Conservation (phyloP, 2,888 invertebrate genomes). For the Bhutanitis thaidina region DNA sequence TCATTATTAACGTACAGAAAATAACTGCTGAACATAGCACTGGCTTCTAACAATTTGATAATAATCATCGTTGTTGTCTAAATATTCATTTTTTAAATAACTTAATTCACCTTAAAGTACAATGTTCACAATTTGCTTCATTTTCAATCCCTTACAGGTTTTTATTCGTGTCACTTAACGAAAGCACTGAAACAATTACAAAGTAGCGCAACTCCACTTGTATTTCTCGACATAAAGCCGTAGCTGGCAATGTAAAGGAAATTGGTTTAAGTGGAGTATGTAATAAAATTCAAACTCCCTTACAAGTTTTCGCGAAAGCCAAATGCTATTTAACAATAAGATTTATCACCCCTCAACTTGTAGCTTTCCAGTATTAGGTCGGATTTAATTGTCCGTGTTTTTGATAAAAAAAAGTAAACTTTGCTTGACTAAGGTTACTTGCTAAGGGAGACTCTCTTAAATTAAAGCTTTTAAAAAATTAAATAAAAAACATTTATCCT, state of each 20-base stretch:
- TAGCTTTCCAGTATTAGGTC: neutral
- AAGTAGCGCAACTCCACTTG: neutral
- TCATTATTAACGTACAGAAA: too few species aligned
- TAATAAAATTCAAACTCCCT: constrained; percentile 10
- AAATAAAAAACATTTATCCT: too few species aligned
- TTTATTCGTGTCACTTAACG: neutral
- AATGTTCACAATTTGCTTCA: too few species aligned
- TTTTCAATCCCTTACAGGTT: neutral
- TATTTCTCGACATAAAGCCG: neutral
- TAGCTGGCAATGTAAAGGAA: neutral
- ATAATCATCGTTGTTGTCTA: too few species aligned
- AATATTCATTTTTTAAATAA: too few species aligned
- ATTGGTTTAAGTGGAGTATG: neutral
- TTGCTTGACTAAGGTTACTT: too few species aligned
- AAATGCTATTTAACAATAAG: neutral
- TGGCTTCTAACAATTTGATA: too few species aligned
- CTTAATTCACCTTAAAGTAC: too few species aligned
- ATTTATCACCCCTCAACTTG: too few species aligned
- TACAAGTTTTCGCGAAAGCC: neutral
- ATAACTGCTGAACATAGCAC: too few species aligned
- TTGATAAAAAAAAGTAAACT: neutral
- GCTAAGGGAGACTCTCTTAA: too few species aligned
- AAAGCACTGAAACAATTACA: neutral
- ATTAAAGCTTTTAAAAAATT: too few species aligned
- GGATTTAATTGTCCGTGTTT: constrained; percentile 3